Base-by-base conservation (phyloP, 1,140 invertebrate genomes). In the Araneus ventricosus region DNA sequence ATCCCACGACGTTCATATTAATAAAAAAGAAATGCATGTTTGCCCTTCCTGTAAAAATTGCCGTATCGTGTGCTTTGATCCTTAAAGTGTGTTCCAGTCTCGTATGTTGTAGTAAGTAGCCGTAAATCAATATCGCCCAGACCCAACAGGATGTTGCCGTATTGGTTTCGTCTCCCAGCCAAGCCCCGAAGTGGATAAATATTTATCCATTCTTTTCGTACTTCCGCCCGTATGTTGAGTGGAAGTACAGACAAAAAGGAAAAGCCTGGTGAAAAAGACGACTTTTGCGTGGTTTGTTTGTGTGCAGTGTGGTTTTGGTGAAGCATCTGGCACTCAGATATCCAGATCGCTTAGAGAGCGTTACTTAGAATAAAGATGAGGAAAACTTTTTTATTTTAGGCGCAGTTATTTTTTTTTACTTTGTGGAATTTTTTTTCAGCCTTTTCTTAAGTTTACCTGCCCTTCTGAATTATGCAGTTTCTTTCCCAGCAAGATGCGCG, bases 1-100 rank as follows among this genome's bases (percentile, higher is more conserved):
- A 10, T 84, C 82, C 82, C 82, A 84, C 27, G 82, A 45, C 82
- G 82, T 84, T 84, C 52, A 84, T 84, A 84, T 84, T 84, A 84
- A 84, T 84, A 84, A 84, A 84, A 84, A 84, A 52, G 10, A 84
- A 57, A 52, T 57, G 45, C 45, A 4, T 84, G 70, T 84, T 84
- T 57, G 82, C 82, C 24, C 82, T 52, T 27, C 3, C 30, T 5
- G 70, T 52, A 84, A 84, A 84, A 57, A 84, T 84, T 20, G n/a
- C 37, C 82, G 41, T 45, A 57, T 84, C 39, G 14, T 84, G 82
- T 30, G 41, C n/a, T 84, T 45, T 84, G 82, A 84, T 84, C 82
- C 82, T 8, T 24, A 57, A 57, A 52, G 82, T 84, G 41, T 84
- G 82, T 84, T 84, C 27, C 39, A 57, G 70, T 75, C 70, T 75